These are phyloP conservation scores for Lithophane leautieri DNA, from an alignment of 2,888 invertebrate species.

Conservation along the genomic window DNA sequence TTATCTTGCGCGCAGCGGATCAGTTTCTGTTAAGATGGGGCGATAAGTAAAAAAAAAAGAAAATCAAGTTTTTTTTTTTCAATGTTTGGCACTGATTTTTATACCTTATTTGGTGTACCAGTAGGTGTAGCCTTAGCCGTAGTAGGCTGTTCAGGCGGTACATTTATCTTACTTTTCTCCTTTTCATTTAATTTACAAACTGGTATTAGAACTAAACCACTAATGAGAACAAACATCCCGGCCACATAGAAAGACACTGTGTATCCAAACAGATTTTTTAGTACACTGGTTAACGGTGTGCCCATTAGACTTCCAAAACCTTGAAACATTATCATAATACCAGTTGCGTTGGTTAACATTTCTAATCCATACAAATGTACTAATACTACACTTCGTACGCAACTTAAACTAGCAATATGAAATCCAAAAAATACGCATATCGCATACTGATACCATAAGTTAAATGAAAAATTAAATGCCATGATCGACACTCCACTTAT, in stretches of 20 bases:
- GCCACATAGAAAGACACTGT: conserved; percentile 79
- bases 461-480: conserved; percentile 77
- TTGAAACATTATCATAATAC: conserved; percentile 83
- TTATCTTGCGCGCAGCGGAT: too few species aligned
- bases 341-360: conserved; percentile 85
- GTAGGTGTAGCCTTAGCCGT: background rate
- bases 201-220: conserved; percentile 77
- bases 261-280: conserved; percentile 79
- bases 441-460: conserved; percentile 80
- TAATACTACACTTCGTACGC: conserved; percentile 79
- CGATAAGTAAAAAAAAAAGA: too few species aligned
- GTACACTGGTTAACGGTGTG: conserved; percentile 80
- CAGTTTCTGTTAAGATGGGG: too few species aligned
- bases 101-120: background rate
- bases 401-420: conserved; percentile 76
- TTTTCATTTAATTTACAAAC: conserved; percentile 65
- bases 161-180: conserved; percentile 51
- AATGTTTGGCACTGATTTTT: background rate
- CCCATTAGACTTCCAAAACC: conserved; percentile 83
- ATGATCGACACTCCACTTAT: conserved; percentile 77
- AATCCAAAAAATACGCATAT: conserved; percentile 81
- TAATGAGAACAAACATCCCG: conserved; percentile 77
- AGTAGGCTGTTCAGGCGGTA: background rate
- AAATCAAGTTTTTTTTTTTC: too few species aligned
- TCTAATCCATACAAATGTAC: conserved; percentile 85